Evolutionary conservation across 2,797 vertebrate species (phyloP), one percentile per base, ranked within the genome.

Genomic region (Hafferia zeledoni): DNA sequence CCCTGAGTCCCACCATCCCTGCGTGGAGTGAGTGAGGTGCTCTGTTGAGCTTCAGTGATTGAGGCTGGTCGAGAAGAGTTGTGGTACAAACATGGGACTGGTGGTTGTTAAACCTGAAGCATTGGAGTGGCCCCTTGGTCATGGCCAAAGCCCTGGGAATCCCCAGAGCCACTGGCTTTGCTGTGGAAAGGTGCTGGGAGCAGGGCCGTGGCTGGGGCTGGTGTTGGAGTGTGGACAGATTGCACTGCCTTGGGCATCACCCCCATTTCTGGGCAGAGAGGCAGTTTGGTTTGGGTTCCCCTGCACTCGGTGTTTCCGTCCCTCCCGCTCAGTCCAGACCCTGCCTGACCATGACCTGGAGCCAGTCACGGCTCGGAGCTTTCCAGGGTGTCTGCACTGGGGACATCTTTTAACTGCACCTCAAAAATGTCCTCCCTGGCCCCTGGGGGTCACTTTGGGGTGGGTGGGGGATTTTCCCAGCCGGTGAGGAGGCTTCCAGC

Each of bases 331-430:
- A 13, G 28, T 70, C 52, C 76, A 44, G 59, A 2, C 52, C 64
- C 13, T 1, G 14, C 35, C 83, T 75, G 84, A 59, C 61, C 2
- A 0, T 77, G 78, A 67, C 65, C 71, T 1, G 0, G 11, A 7
- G 28, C 39, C 0, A 1, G 37, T 72, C n/a, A 22, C 0, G 1
- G 11, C 5, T 9, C 1, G 2, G 60, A 71, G 39, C 50, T 81
- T 41, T 5, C 17, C 0, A 0, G 33, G 31, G 4, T 49, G 30
- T 35, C 44, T 64, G 49, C 0, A 0, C 59, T 14, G 13, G 3
- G 4, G 43, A 16, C 43, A 9, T 46, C 27, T 28, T 46, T 35
- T 13, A 30, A 6, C 28, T 65, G 72, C 39, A 9, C 39, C 81
- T 65, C 12, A 16, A 27, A 72, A 44, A 27, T 7, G 37, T 28